Percentiles rank a stretch among this genome's conserved stretches.
phyloP scores from a whole-genome alignment of 2,888 invertebrate genomes.

The Drosophila flavopinicola region DNA sequence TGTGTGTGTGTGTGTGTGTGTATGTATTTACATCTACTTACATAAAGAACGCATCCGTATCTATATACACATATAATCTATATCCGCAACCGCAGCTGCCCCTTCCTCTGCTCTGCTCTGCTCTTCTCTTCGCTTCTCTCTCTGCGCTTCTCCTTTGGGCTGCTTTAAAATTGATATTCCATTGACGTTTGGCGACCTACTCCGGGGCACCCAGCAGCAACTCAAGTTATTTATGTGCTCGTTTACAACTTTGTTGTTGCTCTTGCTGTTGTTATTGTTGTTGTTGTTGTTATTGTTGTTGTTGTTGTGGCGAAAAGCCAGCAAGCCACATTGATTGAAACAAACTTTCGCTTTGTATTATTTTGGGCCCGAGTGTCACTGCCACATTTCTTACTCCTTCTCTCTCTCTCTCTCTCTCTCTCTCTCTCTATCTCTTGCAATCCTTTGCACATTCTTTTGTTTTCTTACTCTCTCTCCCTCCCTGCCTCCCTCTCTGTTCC shows the following conservation, averaged over 20 bases:
- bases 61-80: slow-evolving; percentile 47
- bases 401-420: not conserved
- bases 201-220: slow-evolving; percentile 29
- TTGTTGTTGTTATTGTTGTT: slow-evolving; percentile 8
- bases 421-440: slow-evolving; percentile 6
- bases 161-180: slow-evolving; percentile 75
- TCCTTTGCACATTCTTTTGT: slow-evolving; percentile 5
- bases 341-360: slow-evolving; percentile 67
- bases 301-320: slow-evolving; percentile 27
- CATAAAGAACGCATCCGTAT: slow-evolving; percentile 35
- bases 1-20: too few relatives aligned
- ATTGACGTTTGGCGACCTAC: slow-evolving; percentile 70
- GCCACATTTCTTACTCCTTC: slow-evolving; percentile 27
- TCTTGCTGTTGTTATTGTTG: slow-evolving; percentile 12
- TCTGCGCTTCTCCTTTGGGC: not conserved
- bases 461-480: too few relatives aligned
- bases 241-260: slow-evolving; percentile 59
- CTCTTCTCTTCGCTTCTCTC: not conserved
- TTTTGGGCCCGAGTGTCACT: slow-evolving; percentile 39
- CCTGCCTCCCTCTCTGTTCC: too few relatives aligned
- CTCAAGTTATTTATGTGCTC: slow-evolving; percentile 76
- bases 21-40: slow-evolving; percentile 31
- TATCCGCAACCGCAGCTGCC: slow-evolving; percentile 35
- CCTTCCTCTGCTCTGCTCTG: not conserved
- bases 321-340: slow-evolving; percentile 71